phyloP scores from a whole-genome alignment of 2,888 invertebrate genomes.

The Lobophora halterata region DNA sequence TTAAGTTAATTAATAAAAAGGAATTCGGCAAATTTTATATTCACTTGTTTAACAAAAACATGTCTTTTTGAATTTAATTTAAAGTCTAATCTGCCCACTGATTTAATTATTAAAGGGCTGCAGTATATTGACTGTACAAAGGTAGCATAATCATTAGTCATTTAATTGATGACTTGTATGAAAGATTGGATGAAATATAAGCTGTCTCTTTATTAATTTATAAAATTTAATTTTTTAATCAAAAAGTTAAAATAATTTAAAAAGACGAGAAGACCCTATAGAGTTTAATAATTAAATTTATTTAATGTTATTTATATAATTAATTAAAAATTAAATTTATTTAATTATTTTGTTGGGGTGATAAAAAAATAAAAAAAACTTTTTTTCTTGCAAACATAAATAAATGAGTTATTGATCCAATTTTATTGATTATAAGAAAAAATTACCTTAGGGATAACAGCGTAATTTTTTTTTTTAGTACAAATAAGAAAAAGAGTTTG shows the following conservation, averaged over 20 bases:
- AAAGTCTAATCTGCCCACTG: slow-evolving; percentile 88
- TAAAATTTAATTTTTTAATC: slow-evolving; percentile 73
- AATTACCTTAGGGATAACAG: slow-evolving; percentile 94
- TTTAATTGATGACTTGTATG: slow-evolving; percentile 90
- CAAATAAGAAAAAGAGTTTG: slow-evolving; percentile 87
- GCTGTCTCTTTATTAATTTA: slow-evolving; percentile 72
- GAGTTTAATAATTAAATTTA: slow-evolving; percentile 80
- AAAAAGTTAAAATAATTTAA: slow-evolving; percentile 84
- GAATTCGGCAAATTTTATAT: slow-evolving; percentile 84
- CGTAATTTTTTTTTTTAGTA: slow-evolving; percentile 88
- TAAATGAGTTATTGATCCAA: slow-evolving; percentile 78
- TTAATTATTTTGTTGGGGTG: too few relatives aligned
- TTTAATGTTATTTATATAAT: slow-evolving; percentile 52
- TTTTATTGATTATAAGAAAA: slow-evolving; percentile 82
- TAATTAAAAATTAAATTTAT: slow-evolving; percentile 45
- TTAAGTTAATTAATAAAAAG: slow-evolving; percentile 69
- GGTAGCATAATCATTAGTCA: slow-evolving; percentile 89
- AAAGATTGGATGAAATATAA: slow-evolving; percentile 85
- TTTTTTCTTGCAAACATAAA: too few relatives aligned
- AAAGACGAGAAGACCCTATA: slow-evolving; percentile 91
- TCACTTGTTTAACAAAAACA: slow-evolving; percentile 90
- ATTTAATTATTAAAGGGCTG: slow-evolving; percentile 85
- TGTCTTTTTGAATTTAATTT: slow-evolving; percentile 83
- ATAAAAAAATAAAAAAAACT: too few relatives aligned
- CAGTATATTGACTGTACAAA: slow-evolving; percentile 89